phyloP scores from a whole-genome alignment of 2,888 invertebrate genomes.

The Epinotia brunnichana region DNA sequence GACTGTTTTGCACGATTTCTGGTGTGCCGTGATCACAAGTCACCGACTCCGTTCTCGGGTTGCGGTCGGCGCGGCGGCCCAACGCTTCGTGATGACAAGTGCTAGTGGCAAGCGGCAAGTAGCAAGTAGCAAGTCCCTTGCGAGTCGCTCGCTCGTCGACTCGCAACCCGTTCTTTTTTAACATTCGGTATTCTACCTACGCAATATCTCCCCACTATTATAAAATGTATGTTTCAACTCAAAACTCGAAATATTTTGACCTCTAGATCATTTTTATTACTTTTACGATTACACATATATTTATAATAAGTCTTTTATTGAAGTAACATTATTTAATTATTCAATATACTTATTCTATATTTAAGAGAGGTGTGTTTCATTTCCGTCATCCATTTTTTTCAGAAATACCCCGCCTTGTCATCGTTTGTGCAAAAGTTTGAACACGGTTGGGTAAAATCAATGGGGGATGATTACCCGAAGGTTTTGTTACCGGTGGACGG shows the following conservation, averaged over 20 bases:
- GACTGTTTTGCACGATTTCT: constrained; percentile 80
- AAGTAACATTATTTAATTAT: constrained; percentile 84
- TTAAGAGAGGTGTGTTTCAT: constrained; percentile 76
- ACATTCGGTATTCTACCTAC: constrained; percentile 61
- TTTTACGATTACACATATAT: constrained; percentile 80
- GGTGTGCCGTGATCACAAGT: constrained; percentile 60
- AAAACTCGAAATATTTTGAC: constrained; percentile 77
- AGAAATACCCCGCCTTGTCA: background rate
- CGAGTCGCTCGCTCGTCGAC: constrained; percentile 55
- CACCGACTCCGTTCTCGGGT: constrained; percentile 37
- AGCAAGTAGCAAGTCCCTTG: background rate
- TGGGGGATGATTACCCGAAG: background rate
- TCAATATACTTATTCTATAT: constrained; percentile 84
- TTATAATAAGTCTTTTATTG: constrained; percentile 79
- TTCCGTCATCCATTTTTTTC: constrained; percentile 45
- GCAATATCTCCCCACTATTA: constrained; percentile 64
- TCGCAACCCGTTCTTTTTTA: constrained; percentile 55
- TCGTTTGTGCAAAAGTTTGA: background rate
- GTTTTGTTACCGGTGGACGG: background rate
- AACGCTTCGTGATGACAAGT: constrained; percentile 77
- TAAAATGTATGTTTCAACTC: constrained; percentile 70
- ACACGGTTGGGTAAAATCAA: constrained; percentile 4
- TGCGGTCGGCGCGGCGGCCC: constrained; percentile 55
- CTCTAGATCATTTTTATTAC: constrained; percentile 79
- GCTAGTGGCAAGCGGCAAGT: constrained; percentile 31